phyloP scores from a whole-genome alignment of 2,113 vertebrate species.

The Propithecus coquereli region DNA sequence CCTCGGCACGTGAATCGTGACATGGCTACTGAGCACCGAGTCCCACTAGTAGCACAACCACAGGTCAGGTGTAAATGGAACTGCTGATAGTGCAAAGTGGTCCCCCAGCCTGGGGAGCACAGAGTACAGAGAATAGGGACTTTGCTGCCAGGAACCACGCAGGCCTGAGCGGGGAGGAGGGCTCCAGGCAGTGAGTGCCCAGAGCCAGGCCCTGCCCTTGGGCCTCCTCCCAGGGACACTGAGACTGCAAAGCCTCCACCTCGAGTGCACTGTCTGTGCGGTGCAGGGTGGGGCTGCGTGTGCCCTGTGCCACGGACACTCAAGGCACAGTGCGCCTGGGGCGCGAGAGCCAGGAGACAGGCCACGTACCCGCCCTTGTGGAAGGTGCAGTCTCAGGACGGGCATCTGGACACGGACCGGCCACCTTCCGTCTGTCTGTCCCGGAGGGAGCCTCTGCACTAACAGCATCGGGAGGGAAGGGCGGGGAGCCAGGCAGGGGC shows the following conservation, averaged over 20 bases:
- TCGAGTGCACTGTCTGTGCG: accelerated
- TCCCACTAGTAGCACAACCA: not conserved
- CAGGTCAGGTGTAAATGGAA: not conserved
- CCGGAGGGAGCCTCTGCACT: not conserved
- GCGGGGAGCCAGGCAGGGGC: not conserved
- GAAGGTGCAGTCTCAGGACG: not conserved
- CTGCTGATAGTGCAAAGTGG: not conserved
- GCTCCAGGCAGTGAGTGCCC: not conserved
- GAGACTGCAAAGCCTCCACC: not conserved
- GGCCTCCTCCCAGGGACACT: not conserved
- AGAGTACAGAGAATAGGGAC: not conserved
- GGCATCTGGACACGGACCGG: not conserved
- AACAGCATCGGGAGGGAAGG: no score
- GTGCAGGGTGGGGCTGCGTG: not conserved
- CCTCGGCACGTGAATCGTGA: not conserved
- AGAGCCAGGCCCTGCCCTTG: not conserved
- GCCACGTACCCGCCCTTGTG: not conserved
- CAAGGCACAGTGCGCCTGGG: not conserved
- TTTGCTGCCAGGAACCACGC: no score
- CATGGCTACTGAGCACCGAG: not conserved
- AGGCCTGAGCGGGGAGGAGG: not conserved
- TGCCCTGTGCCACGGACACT: not conserved
- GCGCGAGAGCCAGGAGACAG: not conserved
- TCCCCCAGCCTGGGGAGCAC: not conserved
- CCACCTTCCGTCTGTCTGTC: not conserved